Conservation (phyloP, 2,888 invertebrate species). For the Auanema sp. region DNA sequence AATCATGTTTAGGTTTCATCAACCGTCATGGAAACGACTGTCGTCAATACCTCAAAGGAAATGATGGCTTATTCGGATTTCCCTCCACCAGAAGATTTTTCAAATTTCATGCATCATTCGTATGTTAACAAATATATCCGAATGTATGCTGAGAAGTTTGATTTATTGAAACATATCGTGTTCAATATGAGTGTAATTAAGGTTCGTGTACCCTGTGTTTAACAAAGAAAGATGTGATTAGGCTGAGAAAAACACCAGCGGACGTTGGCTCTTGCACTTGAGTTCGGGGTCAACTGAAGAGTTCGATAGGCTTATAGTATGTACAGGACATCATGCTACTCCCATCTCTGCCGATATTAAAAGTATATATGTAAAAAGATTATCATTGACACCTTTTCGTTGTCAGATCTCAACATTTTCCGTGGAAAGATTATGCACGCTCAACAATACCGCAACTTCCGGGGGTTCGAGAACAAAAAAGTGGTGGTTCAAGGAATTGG, state of each 20-base stretch:
- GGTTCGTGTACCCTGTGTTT: constrained; percentile 26
- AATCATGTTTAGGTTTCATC: constrained; percentile 38
- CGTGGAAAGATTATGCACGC: constrained; percentile 59
- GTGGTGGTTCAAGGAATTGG: constrained; percentile 68
- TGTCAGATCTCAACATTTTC: constrained; percentile 63
- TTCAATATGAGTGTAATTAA: constrained; percentile 59
- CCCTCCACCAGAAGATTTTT: constrained; percentile 52
- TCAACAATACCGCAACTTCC: constrained; percentile 55
- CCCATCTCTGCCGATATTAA: constrained; percentile 66
- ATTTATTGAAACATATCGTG: constrained; percentile 47
- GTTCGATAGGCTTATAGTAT: constrained; percentile 68
- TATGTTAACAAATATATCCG: constrained; percentile 55
- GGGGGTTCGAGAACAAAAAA: constrained; percentile 64
- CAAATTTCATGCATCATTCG: constrained; percentile 59
- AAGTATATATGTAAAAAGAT: constrained; percentile 29
- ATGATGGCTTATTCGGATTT: constrained; percentile 65
- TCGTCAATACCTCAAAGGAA: constrained; percentile 67
- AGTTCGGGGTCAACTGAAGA: constrained; percentile 49
- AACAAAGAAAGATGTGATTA: constrained; percentile 4
- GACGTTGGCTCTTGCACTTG: constrained; percentile 43
- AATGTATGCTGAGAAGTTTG: constrained; percentile 52
- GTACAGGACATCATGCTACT: constrained; percentile 68
- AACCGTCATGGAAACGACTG: constrained; percentile 65
- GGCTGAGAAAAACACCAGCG: constrained; percentile 33
- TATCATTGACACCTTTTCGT: neutral